phyloP scores from a whole-genome alignment of 2,113 vertebrate species.

The Petroica traversi region DNA sequence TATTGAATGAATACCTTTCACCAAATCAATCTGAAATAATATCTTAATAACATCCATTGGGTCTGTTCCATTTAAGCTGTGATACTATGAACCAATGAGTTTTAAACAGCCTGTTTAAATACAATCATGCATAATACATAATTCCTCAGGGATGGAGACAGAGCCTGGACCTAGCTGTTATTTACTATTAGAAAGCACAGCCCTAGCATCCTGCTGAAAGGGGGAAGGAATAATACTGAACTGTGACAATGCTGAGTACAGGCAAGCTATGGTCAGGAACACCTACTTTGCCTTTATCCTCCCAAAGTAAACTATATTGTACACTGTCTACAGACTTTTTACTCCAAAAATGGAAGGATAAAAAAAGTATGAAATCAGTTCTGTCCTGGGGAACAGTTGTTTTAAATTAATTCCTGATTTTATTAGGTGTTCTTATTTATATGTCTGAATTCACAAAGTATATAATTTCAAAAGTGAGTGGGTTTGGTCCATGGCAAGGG shows the following conservation, averaged over 20 bases:
- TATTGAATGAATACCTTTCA: neutral
- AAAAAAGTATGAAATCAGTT: neutral
- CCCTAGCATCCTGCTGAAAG: neutral
- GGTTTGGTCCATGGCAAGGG: neutral
- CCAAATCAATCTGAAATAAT: neutral
- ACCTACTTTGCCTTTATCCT: neutral
- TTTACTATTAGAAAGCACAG: neutral
- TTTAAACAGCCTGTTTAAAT: slow-evolving; percentile 26
- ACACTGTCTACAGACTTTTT: neutral
- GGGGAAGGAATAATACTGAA: neutral
- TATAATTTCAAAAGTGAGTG: neutral
- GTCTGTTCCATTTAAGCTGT: neutral
- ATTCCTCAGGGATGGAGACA: slow-evolving; percentile 61
- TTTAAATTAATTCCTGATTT: neutral
- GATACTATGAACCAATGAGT: slow-evolving; percentile 19
- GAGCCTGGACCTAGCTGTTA: slow-evolving; percentile 9
- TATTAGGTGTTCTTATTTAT: neutral
- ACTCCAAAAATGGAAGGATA: neutral
- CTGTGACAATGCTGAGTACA: neutral
- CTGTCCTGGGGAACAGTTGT: neutral
- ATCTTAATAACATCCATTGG: neutral
- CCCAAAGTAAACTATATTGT: neutral
- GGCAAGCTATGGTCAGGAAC: neutral
- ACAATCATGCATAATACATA: neutral
- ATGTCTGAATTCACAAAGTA: neutral